Evolutionary conservation across 1,140 invertebrate species (phyloP), one percentile per base, ranked within the genome.

Genomic region (Nebria ingens): DNA sequence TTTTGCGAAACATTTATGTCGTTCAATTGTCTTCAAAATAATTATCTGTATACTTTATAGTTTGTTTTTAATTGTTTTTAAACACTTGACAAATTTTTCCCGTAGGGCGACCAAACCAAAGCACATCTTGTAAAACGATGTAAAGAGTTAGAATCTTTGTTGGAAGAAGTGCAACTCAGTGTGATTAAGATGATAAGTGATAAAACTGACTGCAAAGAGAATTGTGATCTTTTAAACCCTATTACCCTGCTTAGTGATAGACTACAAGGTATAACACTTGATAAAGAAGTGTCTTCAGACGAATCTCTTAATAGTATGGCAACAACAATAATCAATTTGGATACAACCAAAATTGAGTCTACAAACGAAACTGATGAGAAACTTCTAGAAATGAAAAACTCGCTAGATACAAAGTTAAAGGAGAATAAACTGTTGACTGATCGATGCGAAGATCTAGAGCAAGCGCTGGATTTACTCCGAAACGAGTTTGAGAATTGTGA

Each of bases 401-500:
- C 56, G 45, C 64, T 55, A 63, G 62, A 59, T 50, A 4, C 40
- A 45, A 45, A 45, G 17, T 3, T 11, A 45, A 6, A 66, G 55
- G 76, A 79, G 54, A 80, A 77, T 53, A 64, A 70, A 58, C 68
- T 74, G 45, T 63, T 81, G 51, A 64, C 69, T 20, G 72, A 78
- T 34, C 78, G 79, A 57, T 82, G 79, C 62, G 73, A 74, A 19
- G 84, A 87, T 21, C 69, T 89, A 13, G 86, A 90, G 67, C 71
- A 72, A 19, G 85, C 83, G 63, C 65, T 90, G 21, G 85, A 91
- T 66, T 72, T 84, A 59, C 69, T 91, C 63, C 80, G 78, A 61
- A 71, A 76, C 15, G 88, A 91, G 61, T 90, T 87, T 64, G 88
- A 91, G 60, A 80, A 83, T 58, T 88, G 86, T 64, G 89, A 92